Evolutionary conservation across 2,797 vertebrate genomes (phyloP).

Genomic region (Hirundo rustica): DNA sequence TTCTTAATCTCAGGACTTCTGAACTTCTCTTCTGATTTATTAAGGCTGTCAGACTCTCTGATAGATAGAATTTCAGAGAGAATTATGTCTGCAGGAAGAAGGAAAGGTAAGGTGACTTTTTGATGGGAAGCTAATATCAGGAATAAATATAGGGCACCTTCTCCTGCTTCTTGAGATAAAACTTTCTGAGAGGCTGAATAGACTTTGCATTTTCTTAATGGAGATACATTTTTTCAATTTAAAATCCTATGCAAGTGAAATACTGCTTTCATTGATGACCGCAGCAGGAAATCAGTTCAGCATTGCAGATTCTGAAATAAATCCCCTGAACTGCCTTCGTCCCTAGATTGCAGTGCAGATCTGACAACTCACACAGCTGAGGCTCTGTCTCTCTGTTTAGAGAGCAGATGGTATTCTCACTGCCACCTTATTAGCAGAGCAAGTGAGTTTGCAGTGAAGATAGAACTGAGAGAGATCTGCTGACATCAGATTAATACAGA

Average conservation of each 20-base stretch:
- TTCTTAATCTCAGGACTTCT: not conserved
- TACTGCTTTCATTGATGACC: not conserved
- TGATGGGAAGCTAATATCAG: not conserved
- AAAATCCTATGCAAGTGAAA: slow-evolving; percentile 18
- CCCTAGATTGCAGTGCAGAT: not conserved
- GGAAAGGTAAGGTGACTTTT: not conserved
- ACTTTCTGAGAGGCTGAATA: not conserved
- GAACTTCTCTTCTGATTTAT: slow-evolving; percentile 4
- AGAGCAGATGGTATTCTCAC: not conserved
- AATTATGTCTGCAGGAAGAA: not conserved
- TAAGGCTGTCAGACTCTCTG: not conserved
- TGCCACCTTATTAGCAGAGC: not conserved
- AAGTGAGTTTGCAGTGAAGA: not conserved
- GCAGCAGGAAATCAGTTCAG: not conserved
- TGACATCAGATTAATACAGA: slow-evolving; percentile 3
- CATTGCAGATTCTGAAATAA: not conserved
- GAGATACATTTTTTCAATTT: slow-evolving; percentile 35
- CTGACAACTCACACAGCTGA: not conserved
- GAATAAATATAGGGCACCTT: not conserved
- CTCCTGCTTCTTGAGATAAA: not conserved
- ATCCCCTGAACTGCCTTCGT: slow-evolving; percentile 1
- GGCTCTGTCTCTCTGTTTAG: not conserved
- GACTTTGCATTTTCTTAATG: not conserved
- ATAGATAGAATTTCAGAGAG: not conserved
- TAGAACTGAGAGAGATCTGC: not conserved